Conservation (phyloP, 2,888 invertebrate genomes). For the Lutraria lutraria region DNA sequence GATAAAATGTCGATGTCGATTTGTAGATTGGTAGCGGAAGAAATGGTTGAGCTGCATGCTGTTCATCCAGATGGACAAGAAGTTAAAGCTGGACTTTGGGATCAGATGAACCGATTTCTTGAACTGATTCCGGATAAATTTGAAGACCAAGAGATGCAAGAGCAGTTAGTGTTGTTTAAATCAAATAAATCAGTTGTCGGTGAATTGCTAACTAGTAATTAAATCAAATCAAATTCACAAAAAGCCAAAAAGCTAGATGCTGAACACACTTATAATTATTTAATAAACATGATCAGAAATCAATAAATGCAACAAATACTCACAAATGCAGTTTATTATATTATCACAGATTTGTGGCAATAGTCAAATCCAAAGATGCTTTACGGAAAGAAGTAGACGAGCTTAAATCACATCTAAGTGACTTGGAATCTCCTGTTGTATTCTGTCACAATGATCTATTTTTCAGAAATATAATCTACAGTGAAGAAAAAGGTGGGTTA, state of each 20-base stretch:
- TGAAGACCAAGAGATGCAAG: constrained; percentile 90
- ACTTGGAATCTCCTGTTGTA: constrained; percentile 91
- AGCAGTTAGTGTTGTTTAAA: constrained; percentile 88
- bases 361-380: constrained; percentile 69
- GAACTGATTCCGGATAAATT: constrained; percentile 80
- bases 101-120: constrained; percentile 89
- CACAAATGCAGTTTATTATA: too few species aligned
- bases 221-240: too few species aligned
- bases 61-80: constrained; percentile 77
- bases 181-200: too few species aligned
- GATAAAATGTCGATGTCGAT: too few species aligned
- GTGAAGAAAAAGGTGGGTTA: constrained; percentile 88
- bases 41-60: constrained; percentile 90
- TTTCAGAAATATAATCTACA: constrained; percentile 96
- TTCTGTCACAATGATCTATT: constrained; percentile 99
- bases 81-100: constrained; percentile 91
- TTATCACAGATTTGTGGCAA: constrained; percentile 25
- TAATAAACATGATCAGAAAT: neutral
- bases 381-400: constrained; percentile 86
- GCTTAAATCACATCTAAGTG: constrained; percentile 91
- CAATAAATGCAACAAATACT: too few species aligned
- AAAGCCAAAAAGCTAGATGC: too few species aligned
- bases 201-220: too few species aligned
- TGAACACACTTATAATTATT: too few species aligned
- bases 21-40: constrained; percentile 90